Percentiles rank a stretch among this genome's conserved stretches.
These are phyloP conservation scores for Cyphomyrus discorhynchus DNA, from an alignment of 2,113 vertebrate species.

Conservation along the genomic window DNA sequence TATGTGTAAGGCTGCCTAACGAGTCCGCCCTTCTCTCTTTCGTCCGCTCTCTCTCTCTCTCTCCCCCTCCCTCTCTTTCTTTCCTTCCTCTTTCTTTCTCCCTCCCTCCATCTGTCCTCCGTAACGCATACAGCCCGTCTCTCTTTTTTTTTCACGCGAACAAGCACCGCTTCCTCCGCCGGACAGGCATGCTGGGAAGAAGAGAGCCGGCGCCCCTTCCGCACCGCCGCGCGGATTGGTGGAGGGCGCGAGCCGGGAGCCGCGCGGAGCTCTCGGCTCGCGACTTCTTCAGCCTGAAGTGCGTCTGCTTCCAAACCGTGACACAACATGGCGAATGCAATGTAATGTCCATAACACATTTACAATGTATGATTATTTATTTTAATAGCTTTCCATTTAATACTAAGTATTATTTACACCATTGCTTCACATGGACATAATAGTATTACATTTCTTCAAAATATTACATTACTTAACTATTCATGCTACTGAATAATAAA, in stretches of 20 bases:
- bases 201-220: conserved; percentile 15
- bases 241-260: background rate
- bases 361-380: background rate
- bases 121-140: conserved; percentile 56
- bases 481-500: background rate
- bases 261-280: background rate
- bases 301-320: background rate
- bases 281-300: background rate
- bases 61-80: conserved; percentile 27
- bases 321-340: background rate
- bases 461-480: background rate
- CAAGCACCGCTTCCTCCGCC: conserved; percentile 54
- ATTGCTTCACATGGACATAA: background rate
- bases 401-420: background rate
- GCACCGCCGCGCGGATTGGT: conserved; percentile 19
- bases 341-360: background rate
- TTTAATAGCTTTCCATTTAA: background rate
- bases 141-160: conserved; percentile 42
- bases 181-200: conserved; percentile 43
- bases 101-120: conserved; percentile 44
- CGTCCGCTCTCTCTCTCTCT: conserved; percentile 32
- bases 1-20: conserved; percentile 27
- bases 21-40: conserved; percentile 46
- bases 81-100: background rate
- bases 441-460: background rate